Conservation (phyloP, 2,888 invertebrate species). For the Achlya flavicornis region DNA sequence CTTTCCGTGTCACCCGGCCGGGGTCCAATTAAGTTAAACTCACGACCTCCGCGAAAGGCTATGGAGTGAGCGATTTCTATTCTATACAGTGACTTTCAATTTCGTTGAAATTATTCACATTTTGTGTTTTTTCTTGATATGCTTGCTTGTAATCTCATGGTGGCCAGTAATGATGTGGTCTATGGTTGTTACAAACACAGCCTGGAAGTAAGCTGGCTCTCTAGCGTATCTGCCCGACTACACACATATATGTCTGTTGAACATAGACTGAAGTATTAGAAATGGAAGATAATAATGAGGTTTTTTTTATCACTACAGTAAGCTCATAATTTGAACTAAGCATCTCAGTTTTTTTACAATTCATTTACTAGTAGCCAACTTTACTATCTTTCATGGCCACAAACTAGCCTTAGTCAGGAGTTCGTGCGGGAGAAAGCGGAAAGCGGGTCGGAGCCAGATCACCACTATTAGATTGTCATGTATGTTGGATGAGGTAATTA, state of each 20-base stretch:
- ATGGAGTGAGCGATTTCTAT: constrained; percentile 37
- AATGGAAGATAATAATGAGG: too few species aligned
- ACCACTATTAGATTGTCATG: constrained; percentile 80
- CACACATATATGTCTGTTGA: too few species aligned
- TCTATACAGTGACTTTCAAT: background rate
- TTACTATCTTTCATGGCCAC: constrained; percentile 42
- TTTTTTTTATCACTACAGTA: too few species aligned
- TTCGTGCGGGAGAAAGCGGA: constrained; percentile 81
- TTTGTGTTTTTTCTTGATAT: background rate
- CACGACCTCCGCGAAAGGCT: constrained; percentile 73
- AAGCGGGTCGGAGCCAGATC: constrained; percentile 78
- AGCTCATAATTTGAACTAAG: too few species aligned
- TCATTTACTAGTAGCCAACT: background rate
- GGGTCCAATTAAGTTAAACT: constrained; percentile 82
- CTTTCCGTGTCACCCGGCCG: constrained; percentile 80
- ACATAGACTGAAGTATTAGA: too few species aligned
- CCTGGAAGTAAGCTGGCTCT: too few species aligned
- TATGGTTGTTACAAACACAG: too few species aligned
- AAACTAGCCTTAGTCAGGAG: constrained; percentile 55
- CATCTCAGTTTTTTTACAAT: too few species aligned
- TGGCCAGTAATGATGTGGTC: too few species aligned
- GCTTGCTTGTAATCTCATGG: too few species aligned
- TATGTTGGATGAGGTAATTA: constrained; percentile 79
- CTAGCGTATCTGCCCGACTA: too few species aligned
- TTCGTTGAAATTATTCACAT: too few species aligned